Evolutionary conservation across 2,888 invertebrate genomes (phyloP).

Genomic region (Magallana nippona): DNA sequence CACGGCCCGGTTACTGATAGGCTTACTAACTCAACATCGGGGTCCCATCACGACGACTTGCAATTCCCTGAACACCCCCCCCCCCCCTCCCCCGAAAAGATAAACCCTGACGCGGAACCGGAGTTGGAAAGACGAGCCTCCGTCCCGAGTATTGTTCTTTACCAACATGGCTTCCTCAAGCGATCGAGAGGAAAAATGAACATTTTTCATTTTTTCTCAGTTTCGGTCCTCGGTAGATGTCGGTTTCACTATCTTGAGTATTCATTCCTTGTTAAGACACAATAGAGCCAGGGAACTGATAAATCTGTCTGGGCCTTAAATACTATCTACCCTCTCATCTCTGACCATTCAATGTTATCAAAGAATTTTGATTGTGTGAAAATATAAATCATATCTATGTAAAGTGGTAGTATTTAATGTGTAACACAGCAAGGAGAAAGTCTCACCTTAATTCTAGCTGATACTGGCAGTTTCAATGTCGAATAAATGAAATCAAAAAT

Average conservation of each 20-base stretch:
- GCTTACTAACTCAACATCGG: not conserved
- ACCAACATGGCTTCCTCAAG: constrained; percentile 21
- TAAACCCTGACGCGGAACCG: constrained; percentile 4
- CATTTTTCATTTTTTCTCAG: not conserved
- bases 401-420: too few relatives aligned
- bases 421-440: too few relatives aligned
- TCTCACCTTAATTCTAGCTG: too few relatives aligned
- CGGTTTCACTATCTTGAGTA: not conserved
- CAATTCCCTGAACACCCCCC: constrained; percentile 9
- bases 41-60: constrained; percentile 8
- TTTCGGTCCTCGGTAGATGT: not conserved
- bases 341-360: not conserved
- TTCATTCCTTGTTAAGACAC: not conserved
- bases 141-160: constrained; percentile 5
- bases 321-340: not conserved
- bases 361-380: too few relatives aligned
- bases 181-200: not conserved
- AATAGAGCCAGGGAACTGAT: not conserved
- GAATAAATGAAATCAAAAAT: too few relatives aligned
- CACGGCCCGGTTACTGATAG: constrained; percentile 6
- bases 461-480: too few relatives aligned
- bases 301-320: not conserved
- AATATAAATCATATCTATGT: too few relatives aligned
- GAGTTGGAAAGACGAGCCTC: constrained; percentile 1
- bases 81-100: not conserved